These are phyloP conservation scores for Argyra leucocephala DNA, from an alignment of 2,888 invertebrate genomes.

Conservation along the genomic window DNA sequence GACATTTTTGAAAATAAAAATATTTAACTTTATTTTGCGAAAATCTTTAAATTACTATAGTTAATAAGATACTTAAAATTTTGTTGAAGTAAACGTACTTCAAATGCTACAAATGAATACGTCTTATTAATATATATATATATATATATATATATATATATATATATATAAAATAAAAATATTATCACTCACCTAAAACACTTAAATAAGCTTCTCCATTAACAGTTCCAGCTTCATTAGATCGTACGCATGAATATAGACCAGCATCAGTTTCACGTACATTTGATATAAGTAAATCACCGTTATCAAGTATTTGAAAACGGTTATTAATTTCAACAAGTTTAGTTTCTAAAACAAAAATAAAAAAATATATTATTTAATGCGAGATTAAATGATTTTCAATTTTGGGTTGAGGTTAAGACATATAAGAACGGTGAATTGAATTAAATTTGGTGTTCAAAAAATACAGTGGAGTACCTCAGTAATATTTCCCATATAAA, in stretches of 20 bases:
- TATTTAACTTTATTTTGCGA: no score
- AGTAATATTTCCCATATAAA: no score
- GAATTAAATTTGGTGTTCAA: no score
- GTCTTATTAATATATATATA: conserved; percentile 11
- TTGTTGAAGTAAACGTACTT: conserved; percentile 10
- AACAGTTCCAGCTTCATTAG: conserved; percentile 82
- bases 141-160: conserved; percentile 4
- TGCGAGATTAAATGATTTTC: no score
- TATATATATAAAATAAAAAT: neutral
- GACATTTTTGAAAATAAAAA: conserved; percentile 12
- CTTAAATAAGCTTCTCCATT: conserved; percentile 71
- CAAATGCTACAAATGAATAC: neutral
- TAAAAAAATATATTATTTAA: no score
- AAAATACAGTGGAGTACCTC: no score
- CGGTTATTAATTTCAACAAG: conserved; percentile 61
- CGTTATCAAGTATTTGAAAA: conserved; percentile 74
- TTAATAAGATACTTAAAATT: conserved; percentile 12
- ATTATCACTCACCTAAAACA: conserved; percentile 60
- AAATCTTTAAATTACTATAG: no score
- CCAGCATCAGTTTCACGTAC: conserved; percentile 77
- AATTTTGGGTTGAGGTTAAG: no score
- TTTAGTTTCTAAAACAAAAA: conserved; percentile 46
- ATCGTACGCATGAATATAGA: conserved; percentile 77
- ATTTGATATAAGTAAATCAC: conserved; percentile 79
- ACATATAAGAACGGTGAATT: no score